Evolutionary conservation across 2,888 invertebrate genomes (phyloP), one percentile per base, ranked within the genome.

Genomic region (Caenorhabditis plicata): DNA sequence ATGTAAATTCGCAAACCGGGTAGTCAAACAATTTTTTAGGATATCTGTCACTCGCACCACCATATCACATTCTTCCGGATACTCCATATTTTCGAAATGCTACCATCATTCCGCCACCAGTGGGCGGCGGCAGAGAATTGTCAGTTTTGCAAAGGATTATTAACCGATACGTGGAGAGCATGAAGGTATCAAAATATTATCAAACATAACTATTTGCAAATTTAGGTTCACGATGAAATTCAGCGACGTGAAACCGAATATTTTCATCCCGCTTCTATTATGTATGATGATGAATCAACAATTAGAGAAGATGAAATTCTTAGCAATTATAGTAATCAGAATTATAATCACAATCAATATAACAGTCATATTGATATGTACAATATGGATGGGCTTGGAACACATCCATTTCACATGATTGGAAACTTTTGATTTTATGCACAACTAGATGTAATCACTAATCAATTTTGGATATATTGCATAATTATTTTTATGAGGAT

Each of bases 1-100:
- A 27, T 27, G 29, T 9, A 13, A 27, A 27, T 27, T 27, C 7
- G 7, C 29, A 27, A 9, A 27, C 8, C 13, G 7, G 13, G 7
- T 27, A 13, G 29, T 27, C 29, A 27, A 9, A 33, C 5, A 36
- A 5, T 13, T 36, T 20, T 20, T 19, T 19, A 57, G 61, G 54
- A 4, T 54, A 45, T 44, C 43, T 46, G n/a, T 40, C 32, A 20
- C 54, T 64, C 5, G 48, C 68, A 9, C 64, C 64, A 19, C 64
- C 68, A 7, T 68, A 64, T 36, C 57, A 68, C 32, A 44, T 49
- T 33, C 54, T 68, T 15, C 68, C 68, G 39, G 49, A 68, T 46
- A 68, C 68, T n/a, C 58, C 64, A 5, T 68, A 47, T 45, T 68
- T 68, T 26, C 64, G 68, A n/a, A 50, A 36, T 1, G 55, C 68